Evolutionary conservation across 2,888 invertebrate genomes (phyloP), one percentile per base, ranked within the genome.

Genomic region (Dugesia japonica): DNA sequence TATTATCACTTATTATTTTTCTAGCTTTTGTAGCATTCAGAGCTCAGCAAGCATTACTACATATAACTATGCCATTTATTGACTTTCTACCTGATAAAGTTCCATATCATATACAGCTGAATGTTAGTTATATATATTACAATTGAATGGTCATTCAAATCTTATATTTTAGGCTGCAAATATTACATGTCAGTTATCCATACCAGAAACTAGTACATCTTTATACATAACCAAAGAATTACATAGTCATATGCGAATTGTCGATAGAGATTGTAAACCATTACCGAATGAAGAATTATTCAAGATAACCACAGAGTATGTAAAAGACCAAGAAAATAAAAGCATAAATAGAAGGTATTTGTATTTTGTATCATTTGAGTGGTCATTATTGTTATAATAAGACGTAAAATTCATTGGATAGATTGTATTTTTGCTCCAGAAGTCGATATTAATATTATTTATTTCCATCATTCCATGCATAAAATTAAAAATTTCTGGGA

Each of bases 351-450:
- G n/a, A 23, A 33, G 31, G 28, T 31, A 13, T 9, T 13, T 38
- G 13, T 17, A 13, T 17, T 38, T 38, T 38, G 9, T 9, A 38
- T 17, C 38, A 38, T 9, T 38, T 38, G 17, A 13, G 9, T 38
- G 9, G 9, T 38, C 17, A 38, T 38, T 38, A 38, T 38, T 13
- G 17, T 38, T 38, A 38, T 17, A 9, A 13, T 15, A 15, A 31
- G 76, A 9, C 31, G 38, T 13, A 33, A 31, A 75, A 28, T 26
- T 20, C 31, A 76, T 0, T 97, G 95, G 95, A 89, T 94, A 0
- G 94, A 94, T 83, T 94, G 94, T 82, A 94, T 94, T 94, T 91
- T 91, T 72, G 92, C 94, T 4, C 93, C 94, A 0, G 93, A 94
- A 79, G 91, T 93, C 1, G 92, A 93, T 0, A 86, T 95, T 26